Conservation (phyloP, 2,888 invertebrate species). For the Scaptomyza polygonia region DNA sequence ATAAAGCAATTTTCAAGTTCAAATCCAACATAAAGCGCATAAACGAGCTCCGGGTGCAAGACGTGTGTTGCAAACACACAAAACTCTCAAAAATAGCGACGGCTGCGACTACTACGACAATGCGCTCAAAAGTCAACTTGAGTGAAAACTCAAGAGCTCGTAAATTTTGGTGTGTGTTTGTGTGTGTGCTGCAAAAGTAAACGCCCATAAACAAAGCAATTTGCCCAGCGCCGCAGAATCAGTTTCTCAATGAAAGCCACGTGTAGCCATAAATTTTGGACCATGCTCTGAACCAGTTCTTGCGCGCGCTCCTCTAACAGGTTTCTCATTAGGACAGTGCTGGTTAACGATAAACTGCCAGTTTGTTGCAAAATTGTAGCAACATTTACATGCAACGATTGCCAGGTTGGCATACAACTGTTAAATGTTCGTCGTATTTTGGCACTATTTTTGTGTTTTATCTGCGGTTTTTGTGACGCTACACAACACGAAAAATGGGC, state of each 20-base stretch:
- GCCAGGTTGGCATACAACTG: conserved; percentile 11
- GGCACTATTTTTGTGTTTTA: conserved; percentile 37
- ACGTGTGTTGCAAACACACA: conserved; percentile 5
- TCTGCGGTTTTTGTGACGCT: conserved; percentile 40
- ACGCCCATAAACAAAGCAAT: conserved; percentile 84
- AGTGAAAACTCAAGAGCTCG: conserved; percentile 63
- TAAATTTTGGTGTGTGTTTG: conserved; percentile 54
- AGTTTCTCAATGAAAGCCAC: conserved; percentile 79
- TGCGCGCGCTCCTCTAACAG: conserved; percentile 68
- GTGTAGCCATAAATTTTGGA: conserved; percentile 72
- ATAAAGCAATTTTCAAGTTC: conserved; percentile 80
- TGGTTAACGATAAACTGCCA: conserved; percentile 26
- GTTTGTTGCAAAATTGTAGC: conserved; percentile 8
- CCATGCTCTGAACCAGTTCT: conserved; percentile 62
- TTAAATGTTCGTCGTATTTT: conserved; percentile 34
- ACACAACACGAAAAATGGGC: conserved; percentile 77
- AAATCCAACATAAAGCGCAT: conserved; percentile 57
- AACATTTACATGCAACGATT: conserved; percentile 14
- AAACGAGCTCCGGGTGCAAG: conserved; percentile 20
- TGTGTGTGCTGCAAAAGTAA: conserved; percentile 72
- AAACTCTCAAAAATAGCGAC: conserved; percentile 23
- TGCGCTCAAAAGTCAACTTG: conserved; percentile 41
- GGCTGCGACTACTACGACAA: not conserved
- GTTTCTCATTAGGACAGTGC: conserved; percentile 77
- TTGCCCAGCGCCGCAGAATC: conserved; percentile 60